phyloP scores from a whole-genome alignment of 2,797 vertebrate species.

The Eupleurogrammus muticus region DNA sequence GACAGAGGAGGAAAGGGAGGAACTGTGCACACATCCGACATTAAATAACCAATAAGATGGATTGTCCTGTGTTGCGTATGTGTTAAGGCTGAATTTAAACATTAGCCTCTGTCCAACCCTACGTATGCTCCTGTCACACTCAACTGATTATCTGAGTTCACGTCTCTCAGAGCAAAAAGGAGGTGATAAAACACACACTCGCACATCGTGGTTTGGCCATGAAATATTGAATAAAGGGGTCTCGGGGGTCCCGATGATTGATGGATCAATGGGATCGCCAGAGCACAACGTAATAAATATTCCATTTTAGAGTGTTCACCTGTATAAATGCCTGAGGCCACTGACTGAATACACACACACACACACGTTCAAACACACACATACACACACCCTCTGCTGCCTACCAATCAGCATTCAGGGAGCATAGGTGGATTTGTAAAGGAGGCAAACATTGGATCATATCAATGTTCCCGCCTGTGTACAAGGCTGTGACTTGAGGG shows the following conservation, averaged over 20 bases:
- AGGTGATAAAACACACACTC: not conserved
- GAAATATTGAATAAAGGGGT: slow-evolving; percentile 53
- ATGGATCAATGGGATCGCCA: slow-evolving; percentile 57
- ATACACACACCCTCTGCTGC: slow-evolving; percentile 3
- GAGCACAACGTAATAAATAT: slow-evolving; percentile 50
- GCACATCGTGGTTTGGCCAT: slow-evolving; percentile 24
- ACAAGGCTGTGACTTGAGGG: slow-evolving; percentile 4
- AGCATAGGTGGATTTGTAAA: slow-evolving; percentile 13
- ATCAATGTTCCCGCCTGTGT: slow-evolving; percentile 13
- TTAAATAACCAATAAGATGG: slow-evolving; percentile 24
- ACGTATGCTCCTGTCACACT: not conserved
- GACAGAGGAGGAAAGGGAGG: not conserved
- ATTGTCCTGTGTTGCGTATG: slow-evolving; percentile 22
- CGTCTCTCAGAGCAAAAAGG: slow-evolving; percentile 22
- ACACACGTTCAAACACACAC: slow-evolving; percentile 9
- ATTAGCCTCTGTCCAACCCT: not conserved
- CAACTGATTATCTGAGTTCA: slow-evolving; percentile 4
- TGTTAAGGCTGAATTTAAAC: not conserved
- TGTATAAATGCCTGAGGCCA: slow-evolving; percentile 12
- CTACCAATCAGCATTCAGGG: slow-evolving; percentile 10
- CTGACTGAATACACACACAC: slow-evolving; percentile 17
- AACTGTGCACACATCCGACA: slow-evolving; percentile 8
- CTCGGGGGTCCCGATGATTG: slow-evolving; percentile 22
- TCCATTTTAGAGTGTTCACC: slow-evolving; percentile 48
- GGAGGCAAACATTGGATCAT: slow-evolving; percentile 7